Base-by-base conservation (phyloP, 2,888 invertebrate species). In the Augochlorella aurata region DNA sequence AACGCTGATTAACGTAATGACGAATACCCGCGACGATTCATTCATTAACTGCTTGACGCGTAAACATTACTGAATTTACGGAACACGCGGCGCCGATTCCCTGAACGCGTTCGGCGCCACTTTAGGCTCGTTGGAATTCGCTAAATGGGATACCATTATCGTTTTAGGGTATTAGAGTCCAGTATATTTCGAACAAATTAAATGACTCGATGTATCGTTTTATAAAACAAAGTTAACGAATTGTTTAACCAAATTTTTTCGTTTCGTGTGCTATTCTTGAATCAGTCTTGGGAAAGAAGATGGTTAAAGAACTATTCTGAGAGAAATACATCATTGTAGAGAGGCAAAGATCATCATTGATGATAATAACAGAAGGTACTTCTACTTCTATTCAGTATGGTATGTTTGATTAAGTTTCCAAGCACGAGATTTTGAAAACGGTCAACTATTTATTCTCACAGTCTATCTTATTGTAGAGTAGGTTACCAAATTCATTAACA, bases 1-100 rank as follows among this genome's bases (percentile, higher is more conserved):
- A 77, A 81, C 69, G 61, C 75, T 68, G 75, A 82, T 80, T 80
- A 82, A 82, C 69, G 73, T 73, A 81, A 82, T 65, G 50, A 65
- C 76, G 45, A 73, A 61, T 24, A 38, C 45, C 52, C 14, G 16
- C 61, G 21, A 61, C 73, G 72, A 82, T 73, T 77, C 82, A 76
- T 82, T 82, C 82, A 76, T 82, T 82, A 76, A 72, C 76, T 49
- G 50, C 49, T n/a, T 44, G 52, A 47, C 58, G 77, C 38, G 77
- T 70, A 77, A 81, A 61, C 58, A 73, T 73, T 52, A 45, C 52
- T 70, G 77, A 74, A 77, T 77, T 70, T 66, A 58, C 66, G 50
- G 70, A 81, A 74, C 77, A 52, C 52, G 72, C 50, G 29, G 24
- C 50, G 45, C 54, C 58, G 75, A 61, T 72, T 72, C 63, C 24